Evolutionary conservation across 2,113 vertebrate species (phyloP).

Genomic region (Caloenas nicobarica): DNA sequence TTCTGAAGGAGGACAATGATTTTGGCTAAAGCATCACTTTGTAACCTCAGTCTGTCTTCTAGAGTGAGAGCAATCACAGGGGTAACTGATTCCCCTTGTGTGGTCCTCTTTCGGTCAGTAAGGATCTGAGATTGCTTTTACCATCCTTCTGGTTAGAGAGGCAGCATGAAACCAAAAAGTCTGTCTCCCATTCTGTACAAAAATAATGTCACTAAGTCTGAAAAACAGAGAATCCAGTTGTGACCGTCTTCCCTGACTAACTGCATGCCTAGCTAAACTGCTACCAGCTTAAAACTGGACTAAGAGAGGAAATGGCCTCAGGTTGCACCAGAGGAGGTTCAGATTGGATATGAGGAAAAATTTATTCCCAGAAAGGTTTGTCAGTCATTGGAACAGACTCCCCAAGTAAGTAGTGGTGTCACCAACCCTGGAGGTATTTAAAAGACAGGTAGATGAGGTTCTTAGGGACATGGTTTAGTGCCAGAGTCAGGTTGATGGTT

Average conservation of each 20-base stretch:
- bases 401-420: too few relatives aligned
- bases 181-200: neutral
- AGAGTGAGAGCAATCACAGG: neutral
- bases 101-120: neutral
- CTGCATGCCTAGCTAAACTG: neutral
- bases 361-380: too few relatives aligned
- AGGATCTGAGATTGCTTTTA: neutral
- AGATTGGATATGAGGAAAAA: too few relatives aligned
- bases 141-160: neutral
- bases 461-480: too few relatives aligned
- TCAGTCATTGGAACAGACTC: too few relatives aligned
- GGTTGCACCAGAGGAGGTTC: too few relatives aligned
- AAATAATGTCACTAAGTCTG: neutral
- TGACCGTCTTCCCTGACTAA: neutral
- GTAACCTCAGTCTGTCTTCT: neutral
- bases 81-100: neutral
- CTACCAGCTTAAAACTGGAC: neutral
- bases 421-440: too few relatives aligned
- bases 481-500: too few relatives aligned
- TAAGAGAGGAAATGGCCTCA: too few relatives aligned
- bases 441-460: too few relatives aligned
- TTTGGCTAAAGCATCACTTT: neutral
- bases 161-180: neutral
- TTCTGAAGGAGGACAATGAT: rapidly evolving
- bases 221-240: neutral